Evolutionary conservation across 1,140 invertebrate species (phyloP), one percentile per base, ranked within the genome.

Genomic region (Drosophila tani): DNA sequence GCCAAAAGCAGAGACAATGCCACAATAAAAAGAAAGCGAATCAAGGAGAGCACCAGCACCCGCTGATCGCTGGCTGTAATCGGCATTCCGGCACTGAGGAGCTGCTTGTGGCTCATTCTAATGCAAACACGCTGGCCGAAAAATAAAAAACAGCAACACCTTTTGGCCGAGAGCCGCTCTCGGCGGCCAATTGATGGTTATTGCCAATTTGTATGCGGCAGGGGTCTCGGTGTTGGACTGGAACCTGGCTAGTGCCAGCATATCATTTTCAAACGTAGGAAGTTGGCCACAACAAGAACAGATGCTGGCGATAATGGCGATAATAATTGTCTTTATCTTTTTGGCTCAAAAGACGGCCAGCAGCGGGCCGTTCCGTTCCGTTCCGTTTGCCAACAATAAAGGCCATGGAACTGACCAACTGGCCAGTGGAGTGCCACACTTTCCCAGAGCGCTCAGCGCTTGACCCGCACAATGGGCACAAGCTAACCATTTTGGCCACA

Each of bases 291-390:
- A 75, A 71, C 67, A 77, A 78, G 78, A 81, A 71, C 86, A 67
- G 85, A 85, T 90, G 86, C 82, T 90, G 86, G 81, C 86, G 85
- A 90, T 90, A 90, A 90, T 90, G 75, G 85, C 85, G 85, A 90
- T 90, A 90, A 90, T 90, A 90, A 90, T 90, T 90, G 86, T 90
- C 85, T 85, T 90, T 90, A 90, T 90, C 85, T 90, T 88, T 88
- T 79, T 71, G 68, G 75, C 80, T 68, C 63, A 81, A 81, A 75
- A 71, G 50, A 76, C 63, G 69, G 75, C 82, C 79, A 64, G 47
- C 53, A 55, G 53, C 53, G 66, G 71, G 80, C 63, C 73, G 56
- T 67, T 50, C 70, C 73, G 62, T 68, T 77, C 40, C 55, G 70
- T 64, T 64, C 59, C 55, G 62, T 60, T 38, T 38, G 32, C 71